Conservation (phyloP, 2,797 vertebrate species). For the Dryobates pubescens region DNA sequence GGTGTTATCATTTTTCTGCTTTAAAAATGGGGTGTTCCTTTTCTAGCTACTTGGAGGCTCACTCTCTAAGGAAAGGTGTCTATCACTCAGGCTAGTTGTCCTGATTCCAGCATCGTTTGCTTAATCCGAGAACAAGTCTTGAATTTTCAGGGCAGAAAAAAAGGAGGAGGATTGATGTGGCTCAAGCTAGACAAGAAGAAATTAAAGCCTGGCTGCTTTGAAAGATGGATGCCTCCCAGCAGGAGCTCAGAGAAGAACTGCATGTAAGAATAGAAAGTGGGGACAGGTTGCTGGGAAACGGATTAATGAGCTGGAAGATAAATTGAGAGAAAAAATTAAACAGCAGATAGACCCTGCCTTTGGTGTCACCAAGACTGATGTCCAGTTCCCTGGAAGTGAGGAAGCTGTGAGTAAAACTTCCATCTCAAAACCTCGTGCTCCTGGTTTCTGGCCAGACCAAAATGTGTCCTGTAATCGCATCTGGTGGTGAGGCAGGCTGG, state of each 20-base stretch:
- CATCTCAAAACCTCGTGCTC: neutral
- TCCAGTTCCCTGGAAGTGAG: slow-evolving; percentile 42
- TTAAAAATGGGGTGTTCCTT: neutral
- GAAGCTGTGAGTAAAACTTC: slow-evolving; percentile 34
- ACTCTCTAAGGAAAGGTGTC: neutral
- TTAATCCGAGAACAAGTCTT: slow-evolving; percentile 42
- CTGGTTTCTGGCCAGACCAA: neutral
- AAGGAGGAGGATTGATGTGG: slow-evolving; percentile 55
- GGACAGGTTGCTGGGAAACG: slow-evolving; percentile 74
- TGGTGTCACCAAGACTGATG: slow-evolving; percentile 69
- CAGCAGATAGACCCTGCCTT: slow-evolving; percentile 71
- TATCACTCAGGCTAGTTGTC: slow-evolving; percentile 39
- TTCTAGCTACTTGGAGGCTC: slow-evolving; percentile 20
- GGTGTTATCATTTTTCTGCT: neutral
- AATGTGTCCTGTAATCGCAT: neutral
- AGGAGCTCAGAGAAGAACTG: slow-evolving; percentile 65
- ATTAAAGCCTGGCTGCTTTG: slow-evolving; percentile 71
- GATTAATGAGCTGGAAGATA: slow-evolving; percentile 76
- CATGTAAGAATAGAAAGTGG: slow-evolving; percentile 70
- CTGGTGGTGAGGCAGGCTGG: neutral
- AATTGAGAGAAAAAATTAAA: slow-evolving; percentile 72
- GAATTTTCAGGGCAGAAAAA: slow-evolving; percentile 45
- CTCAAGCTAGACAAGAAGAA: slow-evolving; percentile 68
- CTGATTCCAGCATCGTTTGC: slow-evolving; percentile 7
- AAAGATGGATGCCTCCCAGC: slow-evolving; percentile 74